Evolutionary conservation across 2,888 invertebrate genomes (phyloP).

Genomic region (Orthosia gracilis): DNA sequence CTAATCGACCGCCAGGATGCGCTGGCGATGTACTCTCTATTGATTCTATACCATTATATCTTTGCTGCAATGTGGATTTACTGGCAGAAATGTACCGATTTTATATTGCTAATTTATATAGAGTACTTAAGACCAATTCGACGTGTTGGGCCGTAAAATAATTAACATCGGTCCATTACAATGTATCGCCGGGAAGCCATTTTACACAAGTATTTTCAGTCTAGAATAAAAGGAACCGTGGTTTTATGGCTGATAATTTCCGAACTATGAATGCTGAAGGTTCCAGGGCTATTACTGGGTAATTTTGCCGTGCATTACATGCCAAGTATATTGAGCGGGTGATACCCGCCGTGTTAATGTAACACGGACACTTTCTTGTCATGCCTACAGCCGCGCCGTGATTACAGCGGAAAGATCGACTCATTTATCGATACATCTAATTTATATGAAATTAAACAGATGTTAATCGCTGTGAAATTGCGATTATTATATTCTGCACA

Average conservation of each 20-base stretch:
- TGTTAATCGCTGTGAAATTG: slow-evolving; percentile 62
- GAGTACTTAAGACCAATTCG: slow-evolving; percentile 49
- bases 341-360: slow-evolving; percentile 84
- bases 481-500: slow-evolving; percentile 54
- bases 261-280: slow-evolving; percentile 88
- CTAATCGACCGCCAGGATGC: slow-evolving; percentile 73
- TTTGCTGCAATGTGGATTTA: slow-evolving; percentile 49
- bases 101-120: slow-evolving; percentile 59
- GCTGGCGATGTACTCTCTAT: slow-evolving; percentile 57
- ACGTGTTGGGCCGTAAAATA: slow-evolving; percentile 71
- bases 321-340: slow-evolving; percentile 82
- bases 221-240: slow-evolving; percentile 85
- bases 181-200: slow-evolving; percentile 75
- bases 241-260: slow-evolving; percentile 90
- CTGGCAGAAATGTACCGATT: slow-evolving; percentile 52
- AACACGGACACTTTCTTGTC: slow-evolving; percentile 87
- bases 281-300: slow-evolving; percentile 87
- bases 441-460: slow-evolving; percentile 68
- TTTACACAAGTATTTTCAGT: slow-evolving; percentile 82
- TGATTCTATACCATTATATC: slow-evolving; percentile 65
- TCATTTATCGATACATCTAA: slow-evolving; percentile 69
- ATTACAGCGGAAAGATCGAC: slow-evolving; percentile 76
- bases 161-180: slow-evolving; percentile 73
- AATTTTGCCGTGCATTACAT: slow-evolving; percentile 86
- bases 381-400: slow-evolving; percentile 73